Base-by-base conservation (phyloP, 2,797 vertebrate species). In the Notoglanidium macrostoma region DNA sequence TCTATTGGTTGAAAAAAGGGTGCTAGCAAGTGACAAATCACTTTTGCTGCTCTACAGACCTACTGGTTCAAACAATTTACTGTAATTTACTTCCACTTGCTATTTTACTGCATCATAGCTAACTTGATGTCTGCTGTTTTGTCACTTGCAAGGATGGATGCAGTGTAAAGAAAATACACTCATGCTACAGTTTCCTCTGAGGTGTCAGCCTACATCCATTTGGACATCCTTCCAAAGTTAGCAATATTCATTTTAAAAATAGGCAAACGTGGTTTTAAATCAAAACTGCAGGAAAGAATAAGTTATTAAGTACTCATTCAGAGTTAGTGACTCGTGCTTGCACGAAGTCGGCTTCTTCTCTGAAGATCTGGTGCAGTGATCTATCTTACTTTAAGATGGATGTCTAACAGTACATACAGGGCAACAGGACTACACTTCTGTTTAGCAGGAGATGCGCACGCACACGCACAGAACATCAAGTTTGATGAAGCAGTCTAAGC, bases 391-490 rank as follows among this genome's bases (percentile, higher is more conserved):
- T 92, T 93, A 91, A 90, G 87, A 90, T 91, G 87, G 94, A 93
- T 94, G 89, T 94, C 95, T 86, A 92, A 94, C 92, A 89, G 86
- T 95, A 94, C 95, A 90, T 94, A 95, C 93, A 95, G 89, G 90
- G 90, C 92, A 91, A 91, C 89, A 91, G 90, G 89, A 89, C 84
- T 74, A 44, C 65, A 51, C 40, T 65, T 59, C 85, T 15, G 19
- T 83, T 83, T 68, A 86, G 51, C 63, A 68, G 73, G 32, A 63
- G 26, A 46, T 19, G 63, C 55, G 15, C 17, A 23, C 21, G 11
- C 51, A 44, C 40, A n/a, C 32, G 46, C 12, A 10, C 35, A 11
- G 29, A 29, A 85, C n/a, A 70, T 76, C 79, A 89, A 86, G 84
- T 61, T 57, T 26, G 70, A 57, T 35, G 49, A 76, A 86, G 85